Percentiles rank a stretch among this genome's conserved stretches.
phyloP scores from a whole-genome alignment of 1,140 invertebrate genomes.

The Ladona fulva region DNA sequence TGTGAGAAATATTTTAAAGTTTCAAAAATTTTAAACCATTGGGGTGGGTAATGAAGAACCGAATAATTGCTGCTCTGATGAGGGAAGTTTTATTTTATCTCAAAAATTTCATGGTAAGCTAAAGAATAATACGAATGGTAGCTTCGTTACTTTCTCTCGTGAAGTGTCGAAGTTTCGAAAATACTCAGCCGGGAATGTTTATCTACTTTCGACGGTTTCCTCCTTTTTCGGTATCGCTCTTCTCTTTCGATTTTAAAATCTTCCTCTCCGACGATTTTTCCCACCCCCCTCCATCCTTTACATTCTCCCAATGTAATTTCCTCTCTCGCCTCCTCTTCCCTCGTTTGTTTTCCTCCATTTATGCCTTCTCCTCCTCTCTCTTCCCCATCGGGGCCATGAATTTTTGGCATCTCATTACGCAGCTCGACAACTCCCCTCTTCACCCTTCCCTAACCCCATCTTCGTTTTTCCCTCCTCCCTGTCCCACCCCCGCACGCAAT shows the following conservation, averaged over 20 bases:
- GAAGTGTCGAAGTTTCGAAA: no score
- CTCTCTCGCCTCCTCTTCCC: not conserved
- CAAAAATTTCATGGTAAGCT: no score
- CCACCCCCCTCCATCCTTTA: not conserved
- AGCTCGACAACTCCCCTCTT: not conserved
- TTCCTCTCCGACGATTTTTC: not conserved
- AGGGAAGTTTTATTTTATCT: no score
- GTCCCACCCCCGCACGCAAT: not conserved
- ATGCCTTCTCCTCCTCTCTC: not conserved
- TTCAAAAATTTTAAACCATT: no score
- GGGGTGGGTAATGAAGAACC: no score
- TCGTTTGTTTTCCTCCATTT: not conserved
- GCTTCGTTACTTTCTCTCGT: no score
- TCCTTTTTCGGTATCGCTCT: no score
- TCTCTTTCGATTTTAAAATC: not conserved
- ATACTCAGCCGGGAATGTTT: no score
- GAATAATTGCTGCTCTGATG: no score
- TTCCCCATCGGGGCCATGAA: not conserved
- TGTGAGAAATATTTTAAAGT: no score
- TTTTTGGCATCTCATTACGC: conserved; percentile 4
- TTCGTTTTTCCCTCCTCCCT: not conserved
- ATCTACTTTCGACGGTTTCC: no score
- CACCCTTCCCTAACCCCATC: not conserved
- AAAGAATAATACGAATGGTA: no score
- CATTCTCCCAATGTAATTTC: not conserved